phyloP scores from a whole-genome alignment of 2,888 invertebrate species.

The Orchestes rusci region DNA sequence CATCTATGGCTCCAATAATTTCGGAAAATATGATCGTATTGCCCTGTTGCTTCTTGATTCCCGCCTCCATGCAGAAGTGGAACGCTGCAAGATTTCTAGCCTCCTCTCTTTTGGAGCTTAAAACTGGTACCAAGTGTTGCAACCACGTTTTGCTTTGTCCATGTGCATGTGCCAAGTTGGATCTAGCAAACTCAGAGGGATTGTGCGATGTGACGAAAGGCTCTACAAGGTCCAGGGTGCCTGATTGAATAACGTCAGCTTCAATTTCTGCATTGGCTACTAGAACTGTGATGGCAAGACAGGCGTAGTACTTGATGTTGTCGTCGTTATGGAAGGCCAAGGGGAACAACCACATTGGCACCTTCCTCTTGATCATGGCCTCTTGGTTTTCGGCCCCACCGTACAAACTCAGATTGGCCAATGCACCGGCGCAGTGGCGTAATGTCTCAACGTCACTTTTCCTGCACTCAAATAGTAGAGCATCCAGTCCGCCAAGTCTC shows the following conservation, averaged over 20 bases:
- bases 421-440: conserved; percentile 92
- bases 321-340: conserved; percentile 95
- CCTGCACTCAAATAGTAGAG: conserved; percentile 90
- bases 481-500: conserved; percentile 84
- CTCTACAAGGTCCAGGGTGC: conserved; percentile 93
- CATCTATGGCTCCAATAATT: conserved; percentile 93
- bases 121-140: conserved; percentile 83
- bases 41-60: conserved; percentile 90
- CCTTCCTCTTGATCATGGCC: conserved; percentile 92
- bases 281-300: conserved; percentile 91
- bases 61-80: conserved; percentile 98
- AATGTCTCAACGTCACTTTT: conserved; percentile 88
- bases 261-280: conserved; percentile 98
- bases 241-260: conserved; percentile 90
- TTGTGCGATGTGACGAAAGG: conserved; percentile 93
- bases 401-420: conserved; percentile 93
- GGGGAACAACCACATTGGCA: conserved; percentile 95
- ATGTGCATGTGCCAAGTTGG: conserved; percentile 86
- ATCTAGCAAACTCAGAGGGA: conserved; percentile 90
- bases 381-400: conserved; percentile 96
- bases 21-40: conserved; percentile 87
- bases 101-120: conserved; percentile 91
- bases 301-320: conserved; percentile 97
- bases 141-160: conserved; percentile 96
- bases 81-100: conserved; percentile 95